phyloP scores from a whole-genome alignment of 2,113 vertebrate species.

The Gorsachius goisagi region DNA sequence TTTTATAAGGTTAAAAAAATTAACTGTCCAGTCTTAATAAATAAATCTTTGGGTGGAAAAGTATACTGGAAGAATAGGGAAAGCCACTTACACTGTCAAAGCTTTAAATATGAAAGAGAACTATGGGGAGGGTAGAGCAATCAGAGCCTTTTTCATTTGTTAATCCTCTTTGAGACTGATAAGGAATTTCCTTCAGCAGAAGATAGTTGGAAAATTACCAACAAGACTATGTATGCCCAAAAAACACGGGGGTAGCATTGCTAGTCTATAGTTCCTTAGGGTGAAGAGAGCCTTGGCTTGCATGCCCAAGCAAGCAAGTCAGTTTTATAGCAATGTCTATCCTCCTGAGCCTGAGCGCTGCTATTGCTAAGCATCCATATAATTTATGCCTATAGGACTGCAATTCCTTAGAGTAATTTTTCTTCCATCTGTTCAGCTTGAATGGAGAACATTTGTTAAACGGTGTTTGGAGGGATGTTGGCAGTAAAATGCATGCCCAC shows the following conservation, averaged over 20 bases:
- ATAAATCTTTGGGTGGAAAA: not conserved
- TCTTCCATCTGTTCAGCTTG: slow-evolving; percentile 48
- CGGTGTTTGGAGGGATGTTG: not conserved
- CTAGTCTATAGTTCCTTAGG: not conserved
- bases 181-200: not conserved
- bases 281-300: not conserved
- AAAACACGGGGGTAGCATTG: not conserved
- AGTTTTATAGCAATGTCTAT: not conserved
- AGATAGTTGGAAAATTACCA: not conserved
- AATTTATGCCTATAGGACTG: slow-evolving; percentile 13
- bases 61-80: not conserved
- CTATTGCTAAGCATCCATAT: slow-evolving; percentile 16
- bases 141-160: not conserved
- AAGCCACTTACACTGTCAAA: not conserved
- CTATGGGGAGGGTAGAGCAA: not conserved
- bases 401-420: slow-evolving; percentile 13
- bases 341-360: not conserved
- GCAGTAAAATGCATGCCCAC: slow-evolving; percentile 10
- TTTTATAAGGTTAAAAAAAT: not conserved
- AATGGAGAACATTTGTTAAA: slow-evolving; percentile 37
- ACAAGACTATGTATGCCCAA: not conserved
- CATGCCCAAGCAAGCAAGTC: not conserved
- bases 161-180: not conserved
- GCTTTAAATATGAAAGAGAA: not conserved
- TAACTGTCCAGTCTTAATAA: not conserved